These are phyloP conservation scores for Hemiscyllium ocellatum DNA, from an alignment of 2,113 vertebrate species.

Conservation along the genomic window DNA sequence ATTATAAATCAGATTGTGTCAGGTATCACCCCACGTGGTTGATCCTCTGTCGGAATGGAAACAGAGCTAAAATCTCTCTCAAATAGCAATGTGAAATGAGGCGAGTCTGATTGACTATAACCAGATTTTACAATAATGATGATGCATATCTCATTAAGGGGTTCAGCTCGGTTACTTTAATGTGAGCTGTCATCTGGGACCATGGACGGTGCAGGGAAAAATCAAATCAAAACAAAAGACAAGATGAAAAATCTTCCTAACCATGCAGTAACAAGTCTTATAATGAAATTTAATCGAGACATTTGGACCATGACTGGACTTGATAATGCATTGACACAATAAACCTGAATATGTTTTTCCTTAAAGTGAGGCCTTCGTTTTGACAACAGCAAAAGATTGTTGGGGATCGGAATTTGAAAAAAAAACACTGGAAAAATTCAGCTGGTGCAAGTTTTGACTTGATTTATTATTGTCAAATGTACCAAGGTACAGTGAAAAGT, in stretches of 20 bases:
- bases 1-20: background rate
- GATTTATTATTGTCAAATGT: no score
- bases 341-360: background rate
- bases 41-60: background rate
- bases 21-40: background rate
- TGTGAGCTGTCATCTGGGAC: background rate
- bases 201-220: background rate
- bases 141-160: background rate
- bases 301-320: background rate
- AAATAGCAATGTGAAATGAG: background rate
- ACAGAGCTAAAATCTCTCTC: background rate
- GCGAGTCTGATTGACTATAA: background rate
- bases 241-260: background rate
- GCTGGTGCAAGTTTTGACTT: no score
- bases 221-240: background rate
- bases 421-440: no score
- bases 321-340: background rate
- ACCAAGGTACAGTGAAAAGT: no score
- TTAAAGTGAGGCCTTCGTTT: background rate
- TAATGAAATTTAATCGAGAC: background rate
- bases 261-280: background rate
- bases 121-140: background rate
- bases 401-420: no score
- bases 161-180: background rate
- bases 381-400: no score